These are phyloP conservation scores for Melanerpes formicivorus DNA, from an alignment of 2,113 vertebrate genomes.

Conservation along the genomic window DNA sequence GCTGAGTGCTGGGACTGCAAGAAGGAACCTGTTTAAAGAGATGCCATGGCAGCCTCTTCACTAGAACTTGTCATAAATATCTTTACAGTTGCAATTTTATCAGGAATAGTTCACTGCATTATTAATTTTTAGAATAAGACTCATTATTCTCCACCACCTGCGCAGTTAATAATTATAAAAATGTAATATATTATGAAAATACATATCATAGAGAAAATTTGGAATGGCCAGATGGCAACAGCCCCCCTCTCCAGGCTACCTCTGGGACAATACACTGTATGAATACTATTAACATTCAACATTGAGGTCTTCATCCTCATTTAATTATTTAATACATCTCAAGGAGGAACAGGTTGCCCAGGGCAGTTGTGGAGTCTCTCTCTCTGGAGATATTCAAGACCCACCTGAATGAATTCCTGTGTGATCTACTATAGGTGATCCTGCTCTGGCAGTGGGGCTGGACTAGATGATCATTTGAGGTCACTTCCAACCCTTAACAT, in stretches of 20 bases:
- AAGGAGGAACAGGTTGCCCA: background rate
- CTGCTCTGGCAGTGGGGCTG: too few relatives aligned
- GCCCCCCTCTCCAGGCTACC: too few relatives aligned
- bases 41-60: background rate
- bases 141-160: background rate
- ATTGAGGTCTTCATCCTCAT: background rate
- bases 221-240: background rate
- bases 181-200: background rate
- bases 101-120: background rate
- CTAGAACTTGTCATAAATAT: background rate
- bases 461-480: too few relatives aligned
- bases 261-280: background rate
- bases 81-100: background rate
- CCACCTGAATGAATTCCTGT: too few relatives aligned
- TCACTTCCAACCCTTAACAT: too few relatives aligned
- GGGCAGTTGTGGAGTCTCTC: too few relatives aligned
- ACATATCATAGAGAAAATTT: background rate
- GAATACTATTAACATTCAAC: background rate
- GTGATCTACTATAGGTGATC: too few relatives aligned
- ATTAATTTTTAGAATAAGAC: background rate
- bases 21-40: background rate
- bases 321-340: conserved; percentile 5
- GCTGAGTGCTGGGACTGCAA: background rate
- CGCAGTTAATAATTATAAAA: background rate
- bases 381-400: too few relatives aligned